Conservation (phyloP, 2,797 vertebrate species). For the Gymnothorax reevesii region DNA sequence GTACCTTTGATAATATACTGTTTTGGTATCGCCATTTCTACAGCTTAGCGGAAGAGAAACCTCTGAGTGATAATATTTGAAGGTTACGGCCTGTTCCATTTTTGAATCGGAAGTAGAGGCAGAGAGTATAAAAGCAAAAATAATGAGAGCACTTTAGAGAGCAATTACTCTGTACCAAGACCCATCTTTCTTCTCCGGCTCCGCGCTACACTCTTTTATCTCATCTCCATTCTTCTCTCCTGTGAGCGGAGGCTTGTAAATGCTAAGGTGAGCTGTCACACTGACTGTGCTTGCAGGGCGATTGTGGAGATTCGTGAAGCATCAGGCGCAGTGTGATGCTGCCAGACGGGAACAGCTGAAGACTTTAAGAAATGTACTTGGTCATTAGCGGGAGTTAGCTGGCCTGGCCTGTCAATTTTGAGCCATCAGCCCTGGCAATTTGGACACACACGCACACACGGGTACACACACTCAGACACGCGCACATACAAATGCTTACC, state of each 20-base stretch:
- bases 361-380: not conserved
- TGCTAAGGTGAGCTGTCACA: slow-evolving; percentile 22
- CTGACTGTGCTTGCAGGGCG: not conserved
- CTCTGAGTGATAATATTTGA: slow-evolving; percentile 43
- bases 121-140: slow-evolving; percentile 41
- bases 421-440: not conserved
- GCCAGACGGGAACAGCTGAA: not conserved
- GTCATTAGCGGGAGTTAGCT: not conserved
- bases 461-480: not conserved
- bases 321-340: not conserved
- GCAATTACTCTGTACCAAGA: slow-evolving; percentile 48
- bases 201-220: slow-evolving; percentile 5
- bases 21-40: slow-evolving; percentile 36
- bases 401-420: not conserved
- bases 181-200: slow-evolving; percentile 34
- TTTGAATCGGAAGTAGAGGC: slow-evolving; percentile 36
- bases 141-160: slow-evolving; percentile 55
- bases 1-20: not conserved
- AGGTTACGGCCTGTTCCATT: slow-evolving; percentile 38
- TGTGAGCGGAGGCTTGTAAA: slow-evolving; percentile 9
- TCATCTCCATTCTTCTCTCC: slow-evolving; percentile 1
- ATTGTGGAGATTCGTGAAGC: not conserved
- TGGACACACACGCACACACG: not conserved
- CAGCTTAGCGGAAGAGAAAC: slow-evolving; percentile 53
- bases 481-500: not conserved